Percentiles rank a stretch among this genome's conserved stretches.
Evolutionary conservation across 2,888 invertebrate species (phyloP).

Genomic region (Acronicta psi): DNA sequence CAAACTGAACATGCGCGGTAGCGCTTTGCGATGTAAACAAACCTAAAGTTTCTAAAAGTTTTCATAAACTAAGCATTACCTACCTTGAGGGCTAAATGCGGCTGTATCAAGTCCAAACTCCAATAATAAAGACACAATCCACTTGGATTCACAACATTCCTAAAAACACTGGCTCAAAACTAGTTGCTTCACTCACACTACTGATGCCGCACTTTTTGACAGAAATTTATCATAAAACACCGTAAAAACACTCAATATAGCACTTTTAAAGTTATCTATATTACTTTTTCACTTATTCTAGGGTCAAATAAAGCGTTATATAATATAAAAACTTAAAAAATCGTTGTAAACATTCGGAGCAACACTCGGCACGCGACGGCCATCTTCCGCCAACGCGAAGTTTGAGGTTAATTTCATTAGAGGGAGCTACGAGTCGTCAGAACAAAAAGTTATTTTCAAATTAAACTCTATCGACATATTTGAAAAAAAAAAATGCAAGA

Average conservation of each 20-base stretch:
- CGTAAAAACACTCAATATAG: conserved; percentile 61
- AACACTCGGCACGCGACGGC: conserved; percentile 85
- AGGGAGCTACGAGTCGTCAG: conserved; percentile 64
- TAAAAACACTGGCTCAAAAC: conserved; percentile 82
- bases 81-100: conserved; percentile 74
- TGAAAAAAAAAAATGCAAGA: not conserved
- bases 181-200: conserved; percentile 80
- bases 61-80: conserved; percentile 60
- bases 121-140: conserved; percentile 77
- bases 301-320: conserved; percentile 64
- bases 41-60: conserved; percentile 77
- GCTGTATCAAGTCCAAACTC: conserved; percentile 71
- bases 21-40: conserved; percentile 80
- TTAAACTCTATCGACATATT: conserved; percentile 6
- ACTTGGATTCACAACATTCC: conserved; percentile 87
- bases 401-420: conserved; percentile 77
- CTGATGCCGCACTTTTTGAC: conserved; percentile 80
- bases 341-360: conserved; percentile 85
- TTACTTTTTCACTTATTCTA: conserved; percentile 69
- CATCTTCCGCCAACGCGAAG: conserved; percentile 85
- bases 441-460: conserved; percentile 12
- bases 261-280: conserved; percentile 57
- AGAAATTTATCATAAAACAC: conserved; percentile 73
- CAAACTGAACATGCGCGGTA: conserved; percentile 81
- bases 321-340: conserved; percentile 80